These are phyloP conservation scores for Apis florea DNA, from an alignment of 1,140 invertebrate species.

Conservation along the genomic window DNA sequence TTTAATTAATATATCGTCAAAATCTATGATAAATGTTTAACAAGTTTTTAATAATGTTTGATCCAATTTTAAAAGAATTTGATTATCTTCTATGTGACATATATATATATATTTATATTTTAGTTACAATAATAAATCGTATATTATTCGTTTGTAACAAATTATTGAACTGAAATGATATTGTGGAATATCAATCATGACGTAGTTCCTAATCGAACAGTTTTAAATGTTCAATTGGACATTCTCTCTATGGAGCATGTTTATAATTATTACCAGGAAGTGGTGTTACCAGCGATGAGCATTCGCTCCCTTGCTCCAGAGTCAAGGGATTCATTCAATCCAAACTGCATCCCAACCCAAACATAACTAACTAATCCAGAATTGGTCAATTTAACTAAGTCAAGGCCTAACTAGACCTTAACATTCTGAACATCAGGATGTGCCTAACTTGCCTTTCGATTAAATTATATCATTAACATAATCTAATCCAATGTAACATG, in stretches of 20 bases:
- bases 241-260: background rate
- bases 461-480: background rate
- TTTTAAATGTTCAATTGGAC: background rate
- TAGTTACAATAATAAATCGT: too few relatives aligned
- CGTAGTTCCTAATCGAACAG: background rate
- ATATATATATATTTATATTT: too few relatives aligned
- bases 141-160: background rate
- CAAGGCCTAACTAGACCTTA: background rate
- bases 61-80: too few relatives aligned
- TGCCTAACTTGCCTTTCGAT: background rate
- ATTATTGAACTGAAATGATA: background rate
- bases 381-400: constrained; percentile 1
- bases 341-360: background rate
- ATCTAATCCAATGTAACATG: background rate
- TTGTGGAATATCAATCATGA: background rate
- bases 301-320: background rate
- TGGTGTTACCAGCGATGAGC: background rate
- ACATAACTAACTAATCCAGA: constrained; percentile 7
- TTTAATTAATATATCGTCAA: too few relatives aligned
- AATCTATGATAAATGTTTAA: too few relatives aligned
- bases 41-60: too few relatives aligned
- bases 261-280: background rate
- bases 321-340: constrained; percentile 1
- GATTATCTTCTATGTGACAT: too few relatives aligned
- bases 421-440: background rate